Base-by-base conservation (phyloP, 2,113 vertebrate species). In the Sylvietta virens region DNA sequence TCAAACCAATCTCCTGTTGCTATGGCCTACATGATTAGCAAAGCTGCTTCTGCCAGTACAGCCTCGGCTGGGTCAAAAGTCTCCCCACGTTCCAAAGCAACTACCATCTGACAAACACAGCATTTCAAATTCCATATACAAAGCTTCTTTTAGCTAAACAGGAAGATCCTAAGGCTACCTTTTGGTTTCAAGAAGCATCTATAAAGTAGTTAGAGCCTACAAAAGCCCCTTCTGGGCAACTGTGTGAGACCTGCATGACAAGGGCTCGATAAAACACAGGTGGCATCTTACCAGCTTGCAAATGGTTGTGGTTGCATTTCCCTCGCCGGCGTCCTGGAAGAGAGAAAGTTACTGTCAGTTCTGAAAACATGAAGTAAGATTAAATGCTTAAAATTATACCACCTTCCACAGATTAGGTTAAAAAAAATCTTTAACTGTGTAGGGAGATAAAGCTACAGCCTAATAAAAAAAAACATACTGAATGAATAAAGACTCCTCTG, bases 231-330 rank as follows among this genome's bases (percentile, higher is more conserved):
- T 37, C 26, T 42, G 30, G n/a, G 58, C 18, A 92, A 14, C 6
- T 31, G 11, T 20, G 20, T 10, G 23, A 74, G 61, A 45, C 21
- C 73, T 85, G 23, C 62, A 30, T 16, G 64, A 50, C 24, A n/a
- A 1, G 2, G 17, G 14, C 13, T 28, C 23, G 72, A 30, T 24
- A 8, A 58, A 53, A 40, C 44, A 89, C 15, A 61, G 26, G 74
- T 23, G 22, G 15, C 80, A 56, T 10, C 97, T 97, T 91, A 98
- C 98, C 97, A 17, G 89, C 61, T 0, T 45, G 42, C 83, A 86
- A 89, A 67, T 15, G 3, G 45, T 8, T 66, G 21, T 31, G 31
- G 26, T 7, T 70, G 5, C 18, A 27, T 17, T 97, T 98, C 56
- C 93, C 35, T 57, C 1, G 79, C 8, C 1, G 61, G 57, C 18